Evolutionary conservation across 2,113 vertebrate genomes (phyloP).

Genomic region (Glaucidium brasilianum): DNA sequence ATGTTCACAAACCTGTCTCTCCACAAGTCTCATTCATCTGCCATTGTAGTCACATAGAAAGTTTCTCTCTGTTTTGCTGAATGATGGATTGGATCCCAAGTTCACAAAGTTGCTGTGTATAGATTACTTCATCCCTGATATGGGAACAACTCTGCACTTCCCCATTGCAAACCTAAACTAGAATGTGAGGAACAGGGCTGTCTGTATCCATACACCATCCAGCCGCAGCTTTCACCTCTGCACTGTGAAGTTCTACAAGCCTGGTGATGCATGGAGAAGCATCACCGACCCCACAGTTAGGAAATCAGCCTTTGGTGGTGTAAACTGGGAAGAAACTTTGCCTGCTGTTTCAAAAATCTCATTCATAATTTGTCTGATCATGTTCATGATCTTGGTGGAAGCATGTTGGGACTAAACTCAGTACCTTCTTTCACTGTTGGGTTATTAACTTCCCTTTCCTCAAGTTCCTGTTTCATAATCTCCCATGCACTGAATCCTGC

Average conservation of each 20-base stretch:
- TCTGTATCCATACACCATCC: neutral
- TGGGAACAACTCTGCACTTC: neutral
- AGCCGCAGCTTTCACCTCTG: neutral
- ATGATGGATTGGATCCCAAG: neutral
- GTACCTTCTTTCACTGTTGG: neutral
- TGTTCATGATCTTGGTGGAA: neutral
- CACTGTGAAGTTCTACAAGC: rapidly evolving
- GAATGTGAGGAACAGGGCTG: rapidly evolving
- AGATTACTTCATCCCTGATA: neutral
- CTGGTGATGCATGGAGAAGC: rapidly evolving
- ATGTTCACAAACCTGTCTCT: neutral
- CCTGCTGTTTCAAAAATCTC: neutral
- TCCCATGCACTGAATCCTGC: neutral
- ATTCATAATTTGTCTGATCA: neutral
- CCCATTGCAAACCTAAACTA: neutral
- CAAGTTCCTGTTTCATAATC: neutral
- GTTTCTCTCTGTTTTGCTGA: neutral
- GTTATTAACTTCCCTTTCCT: neutral
- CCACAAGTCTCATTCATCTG: neutral
- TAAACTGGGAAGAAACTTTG: neutral
- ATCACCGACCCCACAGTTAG: neutral
- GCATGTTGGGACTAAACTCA: neutral
- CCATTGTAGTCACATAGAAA: neutral
- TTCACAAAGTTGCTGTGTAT: neutral
- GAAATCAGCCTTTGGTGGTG: neutral